phyloP scores from a whole-genome alignment of 2,113 vertebrate genomes.

The Eonycteris spelaea region DNA sequence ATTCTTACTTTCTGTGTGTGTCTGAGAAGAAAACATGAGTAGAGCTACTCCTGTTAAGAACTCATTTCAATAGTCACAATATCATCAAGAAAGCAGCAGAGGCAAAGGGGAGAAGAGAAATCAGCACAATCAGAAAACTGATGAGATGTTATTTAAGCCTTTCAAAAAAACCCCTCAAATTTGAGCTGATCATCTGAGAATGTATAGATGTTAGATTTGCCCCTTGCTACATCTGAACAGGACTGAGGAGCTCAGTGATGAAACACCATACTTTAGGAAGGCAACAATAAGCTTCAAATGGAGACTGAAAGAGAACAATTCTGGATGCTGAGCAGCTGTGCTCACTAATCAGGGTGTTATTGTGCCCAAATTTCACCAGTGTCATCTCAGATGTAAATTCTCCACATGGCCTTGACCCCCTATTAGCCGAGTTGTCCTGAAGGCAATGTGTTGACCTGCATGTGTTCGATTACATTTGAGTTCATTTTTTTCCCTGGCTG shows the following conservation, averaged over 20 bases:
- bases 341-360: not conserved
- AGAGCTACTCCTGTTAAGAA: not conserved
- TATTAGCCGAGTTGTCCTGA: not conserved
- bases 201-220: not conserved
- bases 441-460: not conserved
- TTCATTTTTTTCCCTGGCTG: not conserved
- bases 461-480: not conserved
- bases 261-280: not conserved
- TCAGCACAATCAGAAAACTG: not conserved
- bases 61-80: not conserved
- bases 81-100: not conserved
- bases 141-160: not conserved
- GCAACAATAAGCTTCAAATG: not conserved
- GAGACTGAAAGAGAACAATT: not conserved
- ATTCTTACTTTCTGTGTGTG: not conserved
- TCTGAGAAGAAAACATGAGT: not conserved
- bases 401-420: not conserved
- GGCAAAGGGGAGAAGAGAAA: not conserved
- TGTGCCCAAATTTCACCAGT: not conserved
- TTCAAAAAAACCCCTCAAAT: not conserved
- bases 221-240: not conserved
- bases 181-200: not conserved
- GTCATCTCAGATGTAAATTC: constrained; percentile 6
- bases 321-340: not conserved
- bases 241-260: not conserved